Percentiles rank a stretch among this genome's conserved stretches.
Evolutionary conservation across 2,113 vertebrate species (phyloP).

Genomic region (Osmerus mordax): DNA sequence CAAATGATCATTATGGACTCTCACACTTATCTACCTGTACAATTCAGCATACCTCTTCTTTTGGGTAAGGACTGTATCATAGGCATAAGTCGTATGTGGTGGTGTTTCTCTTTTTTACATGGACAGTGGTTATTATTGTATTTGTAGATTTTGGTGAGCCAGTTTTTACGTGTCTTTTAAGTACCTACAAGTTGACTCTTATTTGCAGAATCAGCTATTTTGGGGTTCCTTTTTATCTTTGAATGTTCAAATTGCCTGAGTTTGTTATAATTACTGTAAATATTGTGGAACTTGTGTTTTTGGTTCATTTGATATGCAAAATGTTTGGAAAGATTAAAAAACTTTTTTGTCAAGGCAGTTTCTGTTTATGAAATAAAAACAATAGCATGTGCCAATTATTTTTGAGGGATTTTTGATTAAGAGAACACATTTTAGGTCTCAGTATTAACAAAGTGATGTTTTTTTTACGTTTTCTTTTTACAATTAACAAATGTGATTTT

Average conservation of each 20-base stretch:
- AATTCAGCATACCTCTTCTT: conserved; percentile 94
- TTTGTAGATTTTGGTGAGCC: conserved; percentile 86
- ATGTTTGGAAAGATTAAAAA: conserved; percentile 72
- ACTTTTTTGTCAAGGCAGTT: conserved; percentile 84
- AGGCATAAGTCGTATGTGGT: conserved; percentile 83
- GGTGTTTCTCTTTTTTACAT: conserved; percentile 93
- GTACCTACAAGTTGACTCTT: conserved; percentile 86
- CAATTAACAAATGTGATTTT: conserved; percentile 39
- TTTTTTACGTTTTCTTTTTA: conserved; percentile 2
- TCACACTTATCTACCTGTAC: conserved; percentile 94
- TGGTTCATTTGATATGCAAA: conserved; percentile 89
- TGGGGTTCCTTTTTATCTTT: conserved; percentile 80
- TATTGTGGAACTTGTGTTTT: conserved; percentile 82
- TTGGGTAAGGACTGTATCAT: conserved; percentile 86
- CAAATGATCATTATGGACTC: conserved; percentile 81
- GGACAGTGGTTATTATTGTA: conserved; percentile 89
- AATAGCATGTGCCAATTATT: conserved; percentile 82
- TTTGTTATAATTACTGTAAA: conserved; percentile 76
- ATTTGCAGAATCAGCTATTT: conserved; percentile 85
- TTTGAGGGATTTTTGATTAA: conserved; percentile 34
- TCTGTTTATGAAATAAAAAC: conserved; percentile 92
- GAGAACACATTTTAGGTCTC: background rate
- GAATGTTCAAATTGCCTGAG: conserved; percentile 77
- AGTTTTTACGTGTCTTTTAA: conserved; percentile 81
- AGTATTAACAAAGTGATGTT: too few species aligned